A percentile compares a stretch with the other conserved stretches of the same genome.
These are phyloP conservation scores for Trogon melanurus DNA, from an alignment of 2,113 vertebrate genomes.

Conservation along the genomic window DNA sequence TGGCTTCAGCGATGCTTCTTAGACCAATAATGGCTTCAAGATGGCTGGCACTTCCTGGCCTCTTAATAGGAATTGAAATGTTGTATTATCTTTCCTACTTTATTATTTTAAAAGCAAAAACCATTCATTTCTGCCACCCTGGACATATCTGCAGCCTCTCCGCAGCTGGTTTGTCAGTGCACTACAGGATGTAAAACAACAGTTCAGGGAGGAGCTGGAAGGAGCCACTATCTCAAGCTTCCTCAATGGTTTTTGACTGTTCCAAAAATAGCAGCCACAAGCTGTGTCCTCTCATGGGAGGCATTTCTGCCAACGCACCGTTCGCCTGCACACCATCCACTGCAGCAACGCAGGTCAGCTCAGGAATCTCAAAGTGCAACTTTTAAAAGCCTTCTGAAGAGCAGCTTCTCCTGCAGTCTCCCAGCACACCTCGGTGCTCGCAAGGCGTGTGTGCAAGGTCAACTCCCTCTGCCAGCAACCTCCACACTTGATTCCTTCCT, in stretches of 20 bases:
- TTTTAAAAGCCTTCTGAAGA: background rate
- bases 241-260: background rate
- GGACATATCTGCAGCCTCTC: background rate
- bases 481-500: background rate
- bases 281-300: background rate
- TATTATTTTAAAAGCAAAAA: background rate
- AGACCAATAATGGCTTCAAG: background rate
- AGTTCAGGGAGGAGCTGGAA: background rate
- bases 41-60: background rate
- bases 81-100: background rate
- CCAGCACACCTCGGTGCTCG: background rate
- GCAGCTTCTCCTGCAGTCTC: background rate
- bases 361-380: background rate
- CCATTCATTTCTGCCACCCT: background rate
- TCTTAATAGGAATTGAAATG: background rate
- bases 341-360: background rate
- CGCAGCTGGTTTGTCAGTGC: background rate
- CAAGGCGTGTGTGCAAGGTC: fast-evolving
- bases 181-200: background rate
- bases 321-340: background rate
- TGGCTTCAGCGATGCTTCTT: background rate
- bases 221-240: background rate
- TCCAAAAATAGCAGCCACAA: background rate
- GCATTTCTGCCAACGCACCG: background rate
- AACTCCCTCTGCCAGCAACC: background rate